A percentile compares a stretch with the other conserved stretches of the same genome.
Conservation (phyloP, 2,888 invertebrate genomes). For the Zonitis immaculata region DNA sequence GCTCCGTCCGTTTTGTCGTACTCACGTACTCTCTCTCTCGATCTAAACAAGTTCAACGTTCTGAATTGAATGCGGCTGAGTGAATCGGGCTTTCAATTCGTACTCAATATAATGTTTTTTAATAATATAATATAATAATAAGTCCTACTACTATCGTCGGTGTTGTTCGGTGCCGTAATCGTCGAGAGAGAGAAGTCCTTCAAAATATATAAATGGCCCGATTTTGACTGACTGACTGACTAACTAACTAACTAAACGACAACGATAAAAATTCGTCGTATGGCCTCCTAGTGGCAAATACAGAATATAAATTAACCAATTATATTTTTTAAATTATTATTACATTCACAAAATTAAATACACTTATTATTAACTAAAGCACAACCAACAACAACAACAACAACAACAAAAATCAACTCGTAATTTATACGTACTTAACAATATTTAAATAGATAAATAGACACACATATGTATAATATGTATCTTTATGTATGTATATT, state of each 20-base stretch:
- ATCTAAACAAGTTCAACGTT: constrained; percentile 39
- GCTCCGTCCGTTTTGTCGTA: too few relatives aligned
- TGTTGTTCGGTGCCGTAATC: background rate
- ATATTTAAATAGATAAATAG: too few relatives aligned
- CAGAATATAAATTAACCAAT: background rate
- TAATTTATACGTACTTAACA: too few relatives aligned
- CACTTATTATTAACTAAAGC: too few relatives aligned
- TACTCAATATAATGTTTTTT: background rate
- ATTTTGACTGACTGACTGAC: constrained; percentile 28
- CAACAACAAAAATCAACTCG: too few relatives aligned
- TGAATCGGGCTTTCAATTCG: constrained; percentile 32
- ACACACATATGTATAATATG: too few relatives aligned
- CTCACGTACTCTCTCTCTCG: background rate
- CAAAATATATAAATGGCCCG: constrained; percentile 33
- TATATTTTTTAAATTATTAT: constrained; percentile 22
- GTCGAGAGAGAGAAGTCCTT: constrained; percentile 27
- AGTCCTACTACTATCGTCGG: too few relatives aligned
- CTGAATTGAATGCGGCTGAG: constrained; percentile 42
- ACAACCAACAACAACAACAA: too few relatives aligned
- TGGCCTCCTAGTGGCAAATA: constrained; percentile 7
- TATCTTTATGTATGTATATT: too few relatives aligned
- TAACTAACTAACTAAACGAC: too few relatives aligned
- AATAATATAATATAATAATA: too few relatives aligned
- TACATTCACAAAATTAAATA: constrained; percentile 15
- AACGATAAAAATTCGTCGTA: background rate